phyloP scores from a whole-genome alignment of 1,140 invertebrate species.

The Apis dorsata region DNA sequence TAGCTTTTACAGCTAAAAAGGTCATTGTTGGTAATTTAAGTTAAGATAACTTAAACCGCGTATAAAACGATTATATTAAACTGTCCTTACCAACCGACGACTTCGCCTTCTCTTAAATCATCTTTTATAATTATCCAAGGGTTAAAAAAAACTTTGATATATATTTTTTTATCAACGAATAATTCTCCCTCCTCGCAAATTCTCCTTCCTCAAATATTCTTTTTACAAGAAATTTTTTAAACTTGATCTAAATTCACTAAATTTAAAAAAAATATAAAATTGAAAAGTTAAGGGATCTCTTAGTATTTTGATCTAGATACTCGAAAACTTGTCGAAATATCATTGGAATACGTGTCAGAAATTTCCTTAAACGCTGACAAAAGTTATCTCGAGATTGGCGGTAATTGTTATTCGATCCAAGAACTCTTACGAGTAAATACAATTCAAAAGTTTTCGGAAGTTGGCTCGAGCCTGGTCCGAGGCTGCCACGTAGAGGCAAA shows the following conservation, averaged over 20 bases:
- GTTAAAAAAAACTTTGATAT: neutral
- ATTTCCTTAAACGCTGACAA: conserved; percentile 5
- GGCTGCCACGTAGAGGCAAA: conserved; percentile 23
- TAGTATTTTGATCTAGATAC: neutral
- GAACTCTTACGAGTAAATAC: conserved; percentile 18
- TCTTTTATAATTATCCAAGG: conserved; percentile 31
- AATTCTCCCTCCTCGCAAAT: too few species aligned
- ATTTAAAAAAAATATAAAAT: too few species aligned
- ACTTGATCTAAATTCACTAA: too few species aligned
- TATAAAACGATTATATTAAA: conserved; percentile 54
- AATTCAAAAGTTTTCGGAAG: conserved; percentile 34
- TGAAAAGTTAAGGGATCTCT: too few species aligned
- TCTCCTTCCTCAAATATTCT: too few species aligned
- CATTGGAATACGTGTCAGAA: neutral
- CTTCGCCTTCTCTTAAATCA: conserved; percentile 38
- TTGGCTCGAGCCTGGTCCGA: neutral
- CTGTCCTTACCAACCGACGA: neutral
- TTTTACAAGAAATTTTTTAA: too few species aligned
- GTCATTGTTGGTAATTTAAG: conserved; percentile 36
- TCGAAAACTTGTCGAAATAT: neutral
- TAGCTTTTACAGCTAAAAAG: conserved; percentile 36
- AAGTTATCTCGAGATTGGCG: conserved; percentile 1
- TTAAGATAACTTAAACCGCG: conserved; percentile 59
- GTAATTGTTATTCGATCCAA: conserved; percentile 48
- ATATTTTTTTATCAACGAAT: too few species aligned